Base-by-base conservation (phyloP, 2,113 vertebrate genomes). In the Athene cunicularia region DNA sequence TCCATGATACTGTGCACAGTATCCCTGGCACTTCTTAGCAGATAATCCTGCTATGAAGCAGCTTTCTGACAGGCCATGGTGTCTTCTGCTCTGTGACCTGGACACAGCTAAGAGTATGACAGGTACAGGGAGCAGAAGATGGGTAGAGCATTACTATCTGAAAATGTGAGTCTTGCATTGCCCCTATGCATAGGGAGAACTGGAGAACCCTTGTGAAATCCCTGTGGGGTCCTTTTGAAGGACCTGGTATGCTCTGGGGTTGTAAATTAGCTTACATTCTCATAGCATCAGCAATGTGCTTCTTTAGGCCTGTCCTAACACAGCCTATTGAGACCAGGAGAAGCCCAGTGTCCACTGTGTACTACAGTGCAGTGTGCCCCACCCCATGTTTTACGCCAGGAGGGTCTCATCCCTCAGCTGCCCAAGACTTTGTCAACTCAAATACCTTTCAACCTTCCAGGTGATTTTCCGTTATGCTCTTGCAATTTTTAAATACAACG, bases 401-500 rank as follows among this genome's bases (percentile, higher is more conserved):
- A 41, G 58, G 24, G 19, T 23, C 11, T 67, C 20, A 17, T 70
- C 26, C n/a, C 43, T 88, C 63, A 52, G 8, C 20, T 59, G 11
- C 23, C 43, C 47, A 76, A 49, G 52, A 55, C 28, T 83, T 30
- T 41, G 39, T 11, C 13, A n/a, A 20, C 27, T 87, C 24, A 52
- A 37, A 70, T 77, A 49, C 9, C 6, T 80, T 91, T 94, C 60
- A 92, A 88, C n/a, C n/a, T 39, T 89, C 7, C 96, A 99, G 99
- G 99, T 99, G 37, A 98, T 99, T 86, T 99, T 99, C 93, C 99
- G 99, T 72, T 99, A 99, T 14, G 98, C 99, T 79, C 96, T 99
- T 90, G 99, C 99, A 0, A 98, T 99, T 94, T 99, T 99, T 96
- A 99, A 99, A 96, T 99, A 99, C 97, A 99, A 99, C 0, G 99